Evolutionary conservation across 2,888 invertebrate genomes (phyloP).

Genomic region (Itoplectis maculator): DNA sequence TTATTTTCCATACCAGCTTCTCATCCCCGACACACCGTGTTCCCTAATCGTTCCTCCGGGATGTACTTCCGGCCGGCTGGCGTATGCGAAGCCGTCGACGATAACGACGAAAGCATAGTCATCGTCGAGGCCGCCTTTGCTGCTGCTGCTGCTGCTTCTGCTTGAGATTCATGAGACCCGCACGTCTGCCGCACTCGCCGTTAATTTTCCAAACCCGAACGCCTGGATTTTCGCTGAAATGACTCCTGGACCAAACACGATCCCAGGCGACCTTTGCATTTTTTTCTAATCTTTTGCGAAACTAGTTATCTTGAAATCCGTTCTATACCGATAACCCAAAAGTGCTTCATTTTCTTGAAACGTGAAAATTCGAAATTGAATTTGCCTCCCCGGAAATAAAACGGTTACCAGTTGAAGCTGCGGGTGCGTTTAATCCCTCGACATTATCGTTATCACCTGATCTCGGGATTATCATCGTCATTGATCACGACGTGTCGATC

Average conservation of each 20-base stretch:
- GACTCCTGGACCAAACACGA: background rate
- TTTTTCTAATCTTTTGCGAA: background rate
- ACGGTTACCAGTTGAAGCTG: no score
- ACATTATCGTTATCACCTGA: no score
- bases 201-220: background rate
- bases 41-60: slow-evolving; percentile 4
- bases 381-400: no score
- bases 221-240: background rate
- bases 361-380: background rate
- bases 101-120: background rate
- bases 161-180: slow-evolving; percentile 4
- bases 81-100: background rate
- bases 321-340: background rate
- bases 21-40: background rate
- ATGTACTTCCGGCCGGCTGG: slow-evolving; percentile 10
- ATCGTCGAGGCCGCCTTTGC: background rate
- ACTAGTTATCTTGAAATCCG: background rate
- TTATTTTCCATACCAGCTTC: slow-evolving; percentile 11
- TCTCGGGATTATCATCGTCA: no score
- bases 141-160: background rate
- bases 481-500: no score
- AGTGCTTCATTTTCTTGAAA: background rate
- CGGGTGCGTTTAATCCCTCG: no score
- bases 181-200: background rate
- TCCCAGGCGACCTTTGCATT: background rate